A percentile compares a stretch with the other conserved stretches of the same genome.
These are phyloP conservation scores for Seriola aureovittata DNA, from an alignment of 2,113 vertebrate genomes.

Conservation along the genomic window DNA sequence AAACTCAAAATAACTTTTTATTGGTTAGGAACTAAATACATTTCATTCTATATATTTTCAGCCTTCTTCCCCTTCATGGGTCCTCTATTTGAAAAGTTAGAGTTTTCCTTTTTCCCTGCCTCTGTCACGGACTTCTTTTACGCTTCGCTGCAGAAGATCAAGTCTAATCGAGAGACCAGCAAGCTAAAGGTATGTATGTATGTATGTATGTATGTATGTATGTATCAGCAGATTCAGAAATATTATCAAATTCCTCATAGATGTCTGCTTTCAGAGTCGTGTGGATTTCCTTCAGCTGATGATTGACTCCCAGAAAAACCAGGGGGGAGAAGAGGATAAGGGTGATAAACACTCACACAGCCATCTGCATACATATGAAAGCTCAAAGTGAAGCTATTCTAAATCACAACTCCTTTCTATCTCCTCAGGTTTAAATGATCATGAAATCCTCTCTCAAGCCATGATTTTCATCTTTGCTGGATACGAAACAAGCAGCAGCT, in stretches of 20 bases:
- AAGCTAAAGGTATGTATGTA: slow-evolving; percentile 30
- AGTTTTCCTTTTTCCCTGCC: slow-evolving; percentile 77
- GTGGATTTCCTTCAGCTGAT: slow-evolving; percentile 90
- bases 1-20: too few relatives aligned
- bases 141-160: slow-evolving; percentile 78
- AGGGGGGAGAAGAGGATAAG: slow-evolving; percentile 57
- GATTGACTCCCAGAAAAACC: slow-evolving; percentile 83
- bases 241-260: slow-evolving; percentile 6
- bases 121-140: slow-evolving; percentile 78
- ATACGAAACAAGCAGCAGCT: slow-evolving; percentile 87
- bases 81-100: slow-evolving; percentile 81
- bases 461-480: slow-evolving; percentile 88
- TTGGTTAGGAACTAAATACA: neutral
- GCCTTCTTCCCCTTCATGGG: slow-evolving; percentile 81
- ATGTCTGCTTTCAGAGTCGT: slow-evolving; percentile 68
- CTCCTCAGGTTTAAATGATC: slow-evolving; percentile 85
- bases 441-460: slow-evolving; percentile 88
- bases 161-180: slow-evolving; percentile 66
- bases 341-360: slow-evolving; percentile 50
- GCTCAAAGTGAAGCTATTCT: neutral
- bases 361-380: neutral
- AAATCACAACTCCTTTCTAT: neutral
- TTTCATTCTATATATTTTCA: slow-evolving; percentile 47
- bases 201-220: neutral
- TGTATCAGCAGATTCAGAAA: neutral